A percentile compares a stretch with the other conserved stretches of the same genome.
phyloP scores from a whole-genome alignment of 2,797 vertebrate species.

The Staurois parvus region DNA sequence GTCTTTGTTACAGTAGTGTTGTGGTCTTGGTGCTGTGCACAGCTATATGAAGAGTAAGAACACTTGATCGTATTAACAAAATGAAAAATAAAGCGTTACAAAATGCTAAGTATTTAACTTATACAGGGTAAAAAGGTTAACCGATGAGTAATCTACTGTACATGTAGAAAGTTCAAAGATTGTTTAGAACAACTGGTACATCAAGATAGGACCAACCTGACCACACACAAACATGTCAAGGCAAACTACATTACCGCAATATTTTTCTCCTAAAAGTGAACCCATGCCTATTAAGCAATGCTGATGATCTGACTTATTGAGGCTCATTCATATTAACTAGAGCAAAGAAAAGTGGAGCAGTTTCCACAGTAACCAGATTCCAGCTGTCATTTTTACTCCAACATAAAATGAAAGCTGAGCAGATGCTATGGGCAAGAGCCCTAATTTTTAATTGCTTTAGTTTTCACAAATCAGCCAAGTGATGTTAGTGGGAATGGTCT shows the following conservation, averaged over 20 bases:
- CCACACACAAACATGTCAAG: neutral
- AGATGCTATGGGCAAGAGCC: neutral
- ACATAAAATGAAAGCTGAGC: neutral
- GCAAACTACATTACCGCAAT: neutral
- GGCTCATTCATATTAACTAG: neutral
- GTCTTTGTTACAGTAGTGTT: no score
- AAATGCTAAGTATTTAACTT: no score
- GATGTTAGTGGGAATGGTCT: conserved; percentile 18
- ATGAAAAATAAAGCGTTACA: no score
- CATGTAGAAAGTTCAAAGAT: no score
- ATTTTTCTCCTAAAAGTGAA: neutral
- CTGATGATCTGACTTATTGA: neutral
- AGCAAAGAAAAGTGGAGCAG: neutral
- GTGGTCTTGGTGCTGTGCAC: no score
- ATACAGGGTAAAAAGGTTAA: no score
- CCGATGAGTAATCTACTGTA: no score
- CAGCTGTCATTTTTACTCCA: neutral
- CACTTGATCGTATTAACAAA: no score
- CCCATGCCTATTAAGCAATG: neutral
- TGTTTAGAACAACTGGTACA: no score
- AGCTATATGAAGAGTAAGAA: no score
- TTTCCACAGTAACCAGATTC: neutral
- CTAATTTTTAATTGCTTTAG: neutral
- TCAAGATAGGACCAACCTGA: neutral
- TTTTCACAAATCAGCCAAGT: conserved; percentile 3